Conservation (phyloP, 2,113 vertebrate genomes). For the Chaetura pelagica region DNA sequence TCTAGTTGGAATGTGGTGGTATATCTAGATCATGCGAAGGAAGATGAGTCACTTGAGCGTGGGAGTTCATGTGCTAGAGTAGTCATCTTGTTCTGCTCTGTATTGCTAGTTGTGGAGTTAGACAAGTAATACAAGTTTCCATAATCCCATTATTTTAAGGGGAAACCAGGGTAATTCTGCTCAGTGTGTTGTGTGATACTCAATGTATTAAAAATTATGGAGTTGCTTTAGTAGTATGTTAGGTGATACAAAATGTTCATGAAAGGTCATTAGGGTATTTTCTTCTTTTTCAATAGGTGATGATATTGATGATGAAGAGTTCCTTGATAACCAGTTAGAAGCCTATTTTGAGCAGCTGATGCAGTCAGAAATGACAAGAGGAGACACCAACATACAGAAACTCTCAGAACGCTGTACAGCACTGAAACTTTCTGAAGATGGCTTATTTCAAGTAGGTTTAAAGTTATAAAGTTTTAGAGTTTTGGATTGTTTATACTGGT, state of each 20-base stretch:
- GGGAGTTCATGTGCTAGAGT: background rate
- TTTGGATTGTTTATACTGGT: background rate
- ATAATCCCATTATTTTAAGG: background rate
- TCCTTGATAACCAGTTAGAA: conserved; percentile 89
- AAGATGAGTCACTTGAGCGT: background rate
- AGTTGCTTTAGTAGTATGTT: background rate
- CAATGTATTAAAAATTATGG: background rate
- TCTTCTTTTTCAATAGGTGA: conserved; percentile 77
- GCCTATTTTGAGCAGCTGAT: conserved; percentile 91
- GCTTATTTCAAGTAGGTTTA: conserved; percentile 38
- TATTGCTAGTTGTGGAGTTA: background rate
- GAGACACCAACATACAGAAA: conserved; percentile 79
- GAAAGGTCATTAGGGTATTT: background rate
- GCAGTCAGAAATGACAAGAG: conserved; percentile 83
- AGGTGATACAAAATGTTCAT: background rate
- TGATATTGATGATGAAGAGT: conserved; percentile 87
- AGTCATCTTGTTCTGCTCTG: background rate
- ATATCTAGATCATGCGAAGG: background rate
- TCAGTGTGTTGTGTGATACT: background rate
- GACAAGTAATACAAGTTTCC: background rate
- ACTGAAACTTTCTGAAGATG: conserved; percentile 52
- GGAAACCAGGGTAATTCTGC: background rate
- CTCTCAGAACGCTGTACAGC: conserved; percentile 72
- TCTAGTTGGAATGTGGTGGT: background rate
- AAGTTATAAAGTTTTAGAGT: background rate